phyloP scores from a whole-genome alignment of 2,113 vertebrate species.

The Oryzias melastigma region DNA sequence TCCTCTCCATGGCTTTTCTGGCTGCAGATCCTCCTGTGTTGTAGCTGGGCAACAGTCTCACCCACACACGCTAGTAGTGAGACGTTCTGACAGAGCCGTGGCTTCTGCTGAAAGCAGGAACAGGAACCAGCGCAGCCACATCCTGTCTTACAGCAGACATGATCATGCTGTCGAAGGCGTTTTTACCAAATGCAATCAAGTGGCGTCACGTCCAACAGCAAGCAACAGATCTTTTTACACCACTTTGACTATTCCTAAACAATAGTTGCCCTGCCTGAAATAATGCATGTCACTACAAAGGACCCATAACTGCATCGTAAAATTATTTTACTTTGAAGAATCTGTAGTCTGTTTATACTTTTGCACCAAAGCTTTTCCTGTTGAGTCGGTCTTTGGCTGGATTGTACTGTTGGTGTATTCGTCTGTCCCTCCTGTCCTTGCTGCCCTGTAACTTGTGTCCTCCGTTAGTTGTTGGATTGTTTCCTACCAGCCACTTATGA shows the following conservation, averaged over 20 bases:
- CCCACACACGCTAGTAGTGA: not conserved
- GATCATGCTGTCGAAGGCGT: constrained; percentile 50
- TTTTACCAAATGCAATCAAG: constrained; percentile 43
- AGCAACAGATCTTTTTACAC: not conserved
- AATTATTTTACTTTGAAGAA: no score
- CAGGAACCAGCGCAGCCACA: constrained; percentile 57
- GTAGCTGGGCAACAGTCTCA: not conserved
- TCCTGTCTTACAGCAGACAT: constrained; percentile 49
- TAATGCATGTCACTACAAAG: no score
- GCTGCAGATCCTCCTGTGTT: not conserved
- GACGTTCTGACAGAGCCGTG: not conserved
- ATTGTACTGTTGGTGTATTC: no score
- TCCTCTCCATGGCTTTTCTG: not conserved
- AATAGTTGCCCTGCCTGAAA: no score
- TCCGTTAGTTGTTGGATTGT: no score
- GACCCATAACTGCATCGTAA: no score
- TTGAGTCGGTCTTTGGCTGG: no score
- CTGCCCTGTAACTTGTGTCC: no score
- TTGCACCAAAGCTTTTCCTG: no score
- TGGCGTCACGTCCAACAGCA: not conserved
- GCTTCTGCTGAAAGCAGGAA: constrained; percentile 29
- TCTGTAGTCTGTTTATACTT: no score
- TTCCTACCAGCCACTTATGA: no score
- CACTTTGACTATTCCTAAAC: not conserved
- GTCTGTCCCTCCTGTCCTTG: no score